Conservation (phyloP, 1,140 invertebrate species). For the Lordiphosa stackelbergi region DNA sequence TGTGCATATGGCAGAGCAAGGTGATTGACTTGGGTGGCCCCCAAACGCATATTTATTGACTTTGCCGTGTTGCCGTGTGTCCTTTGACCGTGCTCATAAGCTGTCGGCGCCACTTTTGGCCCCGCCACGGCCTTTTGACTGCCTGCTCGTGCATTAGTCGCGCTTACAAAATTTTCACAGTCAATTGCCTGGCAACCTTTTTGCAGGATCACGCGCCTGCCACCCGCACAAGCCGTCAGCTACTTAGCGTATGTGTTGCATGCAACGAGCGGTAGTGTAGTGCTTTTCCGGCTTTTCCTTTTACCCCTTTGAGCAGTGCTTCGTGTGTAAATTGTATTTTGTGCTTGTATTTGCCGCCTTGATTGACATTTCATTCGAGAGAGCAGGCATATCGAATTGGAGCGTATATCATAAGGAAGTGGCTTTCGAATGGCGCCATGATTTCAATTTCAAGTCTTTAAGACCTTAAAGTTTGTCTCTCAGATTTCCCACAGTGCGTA, state of each 20-base stretch:
- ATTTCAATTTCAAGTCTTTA: slow-evolving; percentile 63
- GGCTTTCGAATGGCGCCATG: slow-evolving; percentile 70
- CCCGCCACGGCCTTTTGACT: slow-evolving; percentile 62
- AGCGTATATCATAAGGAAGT: slow-evolving; percentile 67
- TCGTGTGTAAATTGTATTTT: slow-evolving; percentile 64
- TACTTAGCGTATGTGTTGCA: slow-evolving; percentile 70
- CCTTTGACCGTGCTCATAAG: slow-evolving; percentile 63
- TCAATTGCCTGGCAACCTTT: slow-evolving; percentile 73
- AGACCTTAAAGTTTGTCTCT: slow-evolving; percentile 34
- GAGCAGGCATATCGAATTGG: slow-evolving; percentile 66
- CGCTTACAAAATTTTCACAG: slow-evolving; percentile 64
- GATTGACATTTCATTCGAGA: slow-evolving; percentile 66
- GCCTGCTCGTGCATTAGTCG: slow-evolving; percentile 71
- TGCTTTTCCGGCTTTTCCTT: slow-evolving; percentile 28
- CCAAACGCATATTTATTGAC: slow-evolving; percentile 66
- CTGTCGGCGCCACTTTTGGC: slow-evolving; percentile 46
- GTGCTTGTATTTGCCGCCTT: slow-evolving; percentile 59
- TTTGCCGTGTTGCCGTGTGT: slow-evolving; percentile 30
- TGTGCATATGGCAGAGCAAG: slow-evolving; percentile 39
- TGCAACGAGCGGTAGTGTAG: slow-evolving; percentile 30
- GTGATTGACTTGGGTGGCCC: slow-evolving; percentile 42
- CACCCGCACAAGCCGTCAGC: slow-evolving; percentile 36
- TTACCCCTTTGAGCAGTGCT: slow-evolving; percentile 35
- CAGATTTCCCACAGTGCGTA: slow-evolving; percentile 40
- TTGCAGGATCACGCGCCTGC: slow-evolving; percentile 66